These are phyloP conservation scores for Pachypsylla venusta DNA, from an alignment of 1,140 invertebrate species.

Conservation along the genomic window DNA sequence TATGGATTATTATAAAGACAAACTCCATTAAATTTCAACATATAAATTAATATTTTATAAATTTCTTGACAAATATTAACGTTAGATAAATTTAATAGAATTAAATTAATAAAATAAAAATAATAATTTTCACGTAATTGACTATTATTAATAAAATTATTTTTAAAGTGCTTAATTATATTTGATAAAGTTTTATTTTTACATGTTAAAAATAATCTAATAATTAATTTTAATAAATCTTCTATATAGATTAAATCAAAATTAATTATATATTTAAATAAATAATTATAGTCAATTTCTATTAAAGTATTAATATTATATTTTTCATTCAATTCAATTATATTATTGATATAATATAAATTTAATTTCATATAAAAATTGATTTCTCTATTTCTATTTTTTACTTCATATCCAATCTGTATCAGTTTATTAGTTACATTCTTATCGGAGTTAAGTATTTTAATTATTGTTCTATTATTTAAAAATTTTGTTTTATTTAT, in stretches of 20 bases:
- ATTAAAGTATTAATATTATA: not conserved
- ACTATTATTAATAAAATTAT: not conserved
- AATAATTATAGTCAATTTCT: not conserved
- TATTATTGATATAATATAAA: too few relatives aligned
- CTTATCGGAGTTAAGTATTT: too few relatives aligned
- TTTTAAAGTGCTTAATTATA: not conserved
- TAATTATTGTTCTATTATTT: not conserved
- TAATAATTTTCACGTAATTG: not conserved
- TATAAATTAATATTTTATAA: not conserved
- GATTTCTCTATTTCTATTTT: too few relatives aligned
- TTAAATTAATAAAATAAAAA: not conserved
- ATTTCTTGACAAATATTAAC: not conserved
- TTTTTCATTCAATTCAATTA: not conserved
- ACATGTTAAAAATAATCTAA: not conserved
- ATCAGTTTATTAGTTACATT: too few relatives aligned
- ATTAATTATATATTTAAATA: not conserved
- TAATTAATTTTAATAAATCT: not conserved
- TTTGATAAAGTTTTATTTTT: not conserved
- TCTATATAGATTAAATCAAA: not conserved
- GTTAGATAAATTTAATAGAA: not conserved
- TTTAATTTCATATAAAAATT: too few relatives aligned
- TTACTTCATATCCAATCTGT: too few relatives aligned
- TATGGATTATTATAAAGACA: not conserved
- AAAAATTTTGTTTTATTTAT: not conserved
- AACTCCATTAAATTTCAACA: slow-evolving; percentile 2